Percentiles rank a stretch among this genome's conserved stretches.
Conservation (phyloP, 92 coral and sea anemone genomes). For the Micromussa lordhowensis region DNA sequence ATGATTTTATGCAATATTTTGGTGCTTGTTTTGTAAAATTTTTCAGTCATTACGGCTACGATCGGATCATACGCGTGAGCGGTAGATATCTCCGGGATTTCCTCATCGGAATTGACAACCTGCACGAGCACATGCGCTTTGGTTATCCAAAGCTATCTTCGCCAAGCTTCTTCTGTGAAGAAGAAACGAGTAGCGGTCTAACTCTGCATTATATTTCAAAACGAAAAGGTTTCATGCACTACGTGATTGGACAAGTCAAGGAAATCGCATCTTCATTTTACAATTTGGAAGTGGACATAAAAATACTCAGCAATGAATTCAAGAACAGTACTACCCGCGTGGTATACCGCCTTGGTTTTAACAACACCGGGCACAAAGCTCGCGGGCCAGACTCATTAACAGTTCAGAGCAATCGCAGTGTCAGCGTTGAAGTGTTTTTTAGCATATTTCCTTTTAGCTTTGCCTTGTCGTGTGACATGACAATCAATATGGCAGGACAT, state of each 20-base stretch:
- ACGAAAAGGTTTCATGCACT: constrained; percentile 75
- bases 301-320: constrained; percentile 57
- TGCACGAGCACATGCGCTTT: constrained; percentile 91
- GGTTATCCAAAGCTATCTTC: constrained; percentile 88
- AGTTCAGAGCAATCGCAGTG: constrained; percentile 35
- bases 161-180: constrained; percentile 88
- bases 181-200: constrained; percentile 73
- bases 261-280: constrained; percentile 77
- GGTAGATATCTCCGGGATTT: constrained; percentile 87
- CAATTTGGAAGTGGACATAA: constrained; percentile 55
- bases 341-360: constrained; percentile 76
- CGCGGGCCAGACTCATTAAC: constrained; percentile 65
- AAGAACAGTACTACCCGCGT: constrained; percentile 49
- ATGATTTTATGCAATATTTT: constrained; percentile 83
- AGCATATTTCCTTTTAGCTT: constrained; percentile 85
- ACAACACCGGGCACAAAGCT: constrained; percentile 67
- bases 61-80: constrained; percentile 84
- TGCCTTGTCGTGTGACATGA: constrained; percentile 70
- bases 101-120: constrained; percentile 81
- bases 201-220: constrained; percentile 79
- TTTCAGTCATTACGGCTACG: constrained; percentile 86
- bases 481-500: constrained; percentile 76
- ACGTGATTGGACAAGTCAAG: constrained; percentile 84
- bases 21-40: constrained; percentile 86
- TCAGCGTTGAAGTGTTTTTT: constrained; percentile 76